Base-by-base conservation (phyloP, 2,113 vertebrate species). In the Bothrops jararaca region DNA sequence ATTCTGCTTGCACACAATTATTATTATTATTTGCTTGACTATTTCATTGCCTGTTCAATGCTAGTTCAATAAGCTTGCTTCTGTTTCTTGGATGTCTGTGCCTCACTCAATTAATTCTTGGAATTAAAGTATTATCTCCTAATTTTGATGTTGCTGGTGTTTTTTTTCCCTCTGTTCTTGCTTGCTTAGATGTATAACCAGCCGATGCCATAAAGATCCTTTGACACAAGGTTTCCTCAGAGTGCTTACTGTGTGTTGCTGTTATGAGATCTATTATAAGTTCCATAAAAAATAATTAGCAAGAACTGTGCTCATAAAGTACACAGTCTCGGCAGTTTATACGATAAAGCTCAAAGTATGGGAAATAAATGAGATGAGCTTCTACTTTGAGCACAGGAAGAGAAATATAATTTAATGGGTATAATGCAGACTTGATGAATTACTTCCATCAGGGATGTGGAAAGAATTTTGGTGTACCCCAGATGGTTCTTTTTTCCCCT, bases 111-210 rank as follows among this genome's bases (percentile, higher is more conserved):
- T 74, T 34, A 74, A 34, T 74, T 18, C 69, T 18, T 74, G n/a
- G 69, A 20, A 74, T 74, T 74, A 34, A 74, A 74, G n/a, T 7
- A 34, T 74, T 74, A 39, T 74, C 69, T 74, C 69, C 15, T 39
- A 15, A 39, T 74, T 34, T 74, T 3, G n/a, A 15, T 2, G 64
- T 74, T 7, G n/a, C n/a, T 2, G 64, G 12, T n/a, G n/a, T 34
- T n/a, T 34, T 20, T n/a, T 7, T 0, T 2, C 12, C 1, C 57
- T 3, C 20, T 0, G 0, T 80, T 22, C 34, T 39, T 20, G 5
- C 18, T 80, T 39, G 18, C 69, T 80, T 39, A 9, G 34, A 80
- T 39, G 5, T 39, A 39, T 39, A 20, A 34, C 15, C 29, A 69
- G 11, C 60, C 60, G 12, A 26, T 69, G 60, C 11, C 3, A 11